Percentiles rank a stretch among this genome's conserved stretches.
Evolutionary conservation across 2,797 vertebrate species (phyloP).

Genomic region (Rhinatrema bivittatum): DNA sequence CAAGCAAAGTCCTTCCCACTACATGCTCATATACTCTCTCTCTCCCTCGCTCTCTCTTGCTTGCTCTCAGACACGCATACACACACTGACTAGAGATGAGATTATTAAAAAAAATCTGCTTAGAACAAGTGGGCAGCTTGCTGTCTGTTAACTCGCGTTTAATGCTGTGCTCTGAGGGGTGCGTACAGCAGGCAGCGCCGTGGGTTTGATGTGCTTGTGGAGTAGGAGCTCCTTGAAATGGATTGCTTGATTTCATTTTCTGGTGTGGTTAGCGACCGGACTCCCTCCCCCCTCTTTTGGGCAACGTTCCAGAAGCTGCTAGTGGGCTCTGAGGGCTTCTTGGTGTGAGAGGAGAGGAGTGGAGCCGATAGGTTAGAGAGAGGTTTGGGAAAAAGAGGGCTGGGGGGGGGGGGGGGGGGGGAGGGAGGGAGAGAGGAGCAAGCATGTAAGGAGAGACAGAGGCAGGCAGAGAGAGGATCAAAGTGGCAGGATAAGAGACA

Average conservation of each 20-base stretch:
- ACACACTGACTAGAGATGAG: slow-evolving; percentile 61
- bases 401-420: slow-evolving; percentile 15
- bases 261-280: slow-evolving; percentile 7
- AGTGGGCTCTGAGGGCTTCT: background rate
- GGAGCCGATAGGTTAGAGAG: slow-evolving; percentile 23
- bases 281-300: slow-evolving; percentile 15
- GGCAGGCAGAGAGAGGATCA: background rate
- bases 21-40: slow-evolving; percentile 28
- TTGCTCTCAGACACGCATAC: slow-evolving; percentile 46
- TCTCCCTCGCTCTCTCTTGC: slow-evolving; percentile 1
- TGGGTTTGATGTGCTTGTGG: slow-evolving; percentile 34
- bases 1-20: slow-evolving; percentile 68
- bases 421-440: background rate
- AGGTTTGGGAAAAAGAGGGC: background rate
- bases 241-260: background rate
- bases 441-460: background rate
- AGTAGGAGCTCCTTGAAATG: background rate
- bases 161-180: slow-evolving; percentile 39
- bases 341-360: slow-evolving; percentile 12
- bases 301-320: slow-evolving; percentile 24
- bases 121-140: slow-evolving; percentile 40
- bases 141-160: slow-evolving; percentile 53
- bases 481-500: background rate
- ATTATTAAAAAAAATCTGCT: slow-evolving; percentile 51
- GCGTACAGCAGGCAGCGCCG: slow-evolving; percentile 30